Percentiles rank a stretch among this genome's conserved stretches.
Evolutionary conservation across 2,888 invertebrate species (phyloP).

Genomic region (Nomada ruficornis): DNA sequence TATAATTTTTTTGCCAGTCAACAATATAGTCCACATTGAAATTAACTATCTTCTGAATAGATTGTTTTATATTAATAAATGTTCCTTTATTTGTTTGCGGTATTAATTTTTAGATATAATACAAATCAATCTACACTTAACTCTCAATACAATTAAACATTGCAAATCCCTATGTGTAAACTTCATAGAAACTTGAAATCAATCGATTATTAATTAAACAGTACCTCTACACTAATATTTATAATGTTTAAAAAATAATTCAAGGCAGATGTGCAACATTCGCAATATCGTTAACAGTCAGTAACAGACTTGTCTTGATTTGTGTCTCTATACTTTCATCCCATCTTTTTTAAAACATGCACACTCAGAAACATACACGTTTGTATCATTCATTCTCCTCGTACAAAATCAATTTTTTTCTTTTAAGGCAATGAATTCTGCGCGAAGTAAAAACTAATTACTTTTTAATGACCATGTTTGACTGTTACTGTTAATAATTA

Average conservation of each 20-base stretch:
- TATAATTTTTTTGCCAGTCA: slow-evolving; percentile 16
- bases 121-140: slow-evolving; percentile 15
- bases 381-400: background rate
- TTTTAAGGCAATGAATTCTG: slow-evolving; percentile 20
- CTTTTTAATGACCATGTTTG: background rate
- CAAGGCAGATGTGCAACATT: slow-evolving; percentile 32
- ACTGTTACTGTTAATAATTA: slow-evolving; percentile 24
- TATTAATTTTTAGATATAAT: slow-evolving; percentile 17
- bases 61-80: slow-evolving; percentile 3
- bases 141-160: slow-evolving; percentile 1
- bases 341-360: background rate
- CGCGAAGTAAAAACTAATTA: slow-evolving; percentile 10
- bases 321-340: slow-evolving; percentile 7
- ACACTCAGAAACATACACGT: background rate
- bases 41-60: background rate
- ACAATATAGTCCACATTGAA: background rate
- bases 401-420: background rate
- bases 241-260: slow-evolving; percentile 28
- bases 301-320: slow-evolving; percentile 36
- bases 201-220: slow-evolving; percentile 28
- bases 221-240: background rate
- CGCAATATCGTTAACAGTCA: slow-evolving; percentile 28
- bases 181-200: slow-evolving; percentile 17
- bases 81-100: slow-evolving; percentile 16
- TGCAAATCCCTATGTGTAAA: slow-evolving; percentile 4